A percentile compares a stretch with the other conserved stretches of the same genome.
Conservation (phyloP, 1,140 invertebrate genomes). For the Eriosoma lanigerum region DNA sequence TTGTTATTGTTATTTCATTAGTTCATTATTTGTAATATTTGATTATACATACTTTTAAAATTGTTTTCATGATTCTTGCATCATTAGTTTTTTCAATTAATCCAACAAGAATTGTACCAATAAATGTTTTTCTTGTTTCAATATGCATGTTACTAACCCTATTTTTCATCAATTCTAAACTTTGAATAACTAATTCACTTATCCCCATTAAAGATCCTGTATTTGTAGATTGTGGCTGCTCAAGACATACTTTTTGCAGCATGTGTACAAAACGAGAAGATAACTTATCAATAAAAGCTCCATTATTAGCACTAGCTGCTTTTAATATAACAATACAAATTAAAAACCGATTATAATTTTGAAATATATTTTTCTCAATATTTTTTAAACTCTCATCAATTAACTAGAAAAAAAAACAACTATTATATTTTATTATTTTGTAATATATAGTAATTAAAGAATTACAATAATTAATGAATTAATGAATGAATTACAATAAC, state of each 20-base stretch:
- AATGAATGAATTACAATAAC: background rate
- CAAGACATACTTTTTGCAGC: slow-evolving; percentile 83
- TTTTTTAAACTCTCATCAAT: slow-evolving; percentile 82
- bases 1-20: too few relatives aligned
- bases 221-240: slow-evolving; percentile 68
- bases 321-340: slow-evolving; percentile 76
- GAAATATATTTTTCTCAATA: slow-evolving; percentile 79
- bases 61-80: slow-evolving; percentile 89
- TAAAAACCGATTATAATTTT: slow-evolving; percentile 48
- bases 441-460: background rate
- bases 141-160: slow-evolving; percentile 89
- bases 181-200: slow-evolving; percentile 79
- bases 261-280: slow-evolving; percentile 91
- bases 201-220: slow-evolving; percentile 57
- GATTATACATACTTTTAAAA: slow-evolving; percentile 65
- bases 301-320: slow-evolving; percentile 86
- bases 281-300: slow-evolving; percentile 88
- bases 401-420: slow-evolving; percentile 60
- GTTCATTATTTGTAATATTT: too few relatives aligned
- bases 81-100: slow-evolving; percentile 93
- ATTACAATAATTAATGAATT: too few relatives aligned
- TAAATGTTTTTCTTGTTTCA: slow-evolving; percentile 94
- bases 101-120: slow-evolving; percentile 86
- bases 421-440: background rate
- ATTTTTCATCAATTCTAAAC: slow-evolving; percentile 91